These are phyloP conservation scores for Eira barbara DNA, from an alignment of 2,113 vertebrate species.

Conservation along the genomic window DNA sequence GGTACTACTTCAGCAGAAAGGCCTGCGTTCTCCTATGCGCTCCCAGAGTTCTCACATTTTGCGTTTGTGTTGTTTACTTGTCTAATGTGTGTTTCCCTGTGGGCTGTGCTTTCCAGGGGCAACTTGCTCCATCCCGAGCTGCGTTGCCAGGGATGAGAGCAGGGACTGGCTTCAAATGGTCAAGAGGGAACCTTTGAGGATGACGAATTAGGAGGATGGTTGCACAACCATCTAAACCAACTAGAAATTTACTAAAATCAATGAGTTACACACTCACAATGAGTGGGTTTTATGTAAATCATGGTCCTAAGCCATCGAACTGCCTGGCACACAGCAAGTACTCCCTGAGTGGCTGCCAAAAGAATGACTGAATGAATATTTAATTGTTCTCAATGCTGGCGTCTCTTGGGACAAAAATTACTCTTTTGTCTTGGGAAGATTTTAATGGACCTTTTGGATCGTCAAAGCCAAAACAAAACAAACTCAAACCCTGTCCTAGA, in stretches of 20 bases:
- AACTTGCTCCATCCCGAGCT: background rate
- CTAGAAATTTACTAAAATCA: background rate
- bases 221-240: too few relatives aligned
- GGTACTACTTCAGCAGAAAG: background rate
- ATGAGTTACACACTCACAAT: background rate
- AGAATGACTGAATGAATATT: background rate
- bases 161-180: background rate
- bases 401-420: constrained; percentile 16
- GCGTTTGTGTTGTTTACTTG: background rate
- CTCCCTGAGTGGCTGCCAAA: background rate
- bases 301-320: background rate
- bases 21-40: background rate
- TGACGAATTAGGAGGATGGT: background rate
- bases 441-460: constrained; percentile 28
- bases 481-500: background rate
- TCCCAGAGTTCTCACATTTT: background rate
- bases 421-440: background rate
- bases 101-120: background rate
- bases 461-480: background rate
- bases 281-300: background rate
- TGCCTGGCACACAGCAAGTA: background rate
- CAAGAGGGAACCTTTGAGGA: background rate
- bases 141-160: background rate
- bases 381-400: background rate
- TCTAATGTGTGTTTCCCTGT: background rate